Conservation (phyloP, 2,113 vertebrate genomes). For the Falco punctatus region DNA sequence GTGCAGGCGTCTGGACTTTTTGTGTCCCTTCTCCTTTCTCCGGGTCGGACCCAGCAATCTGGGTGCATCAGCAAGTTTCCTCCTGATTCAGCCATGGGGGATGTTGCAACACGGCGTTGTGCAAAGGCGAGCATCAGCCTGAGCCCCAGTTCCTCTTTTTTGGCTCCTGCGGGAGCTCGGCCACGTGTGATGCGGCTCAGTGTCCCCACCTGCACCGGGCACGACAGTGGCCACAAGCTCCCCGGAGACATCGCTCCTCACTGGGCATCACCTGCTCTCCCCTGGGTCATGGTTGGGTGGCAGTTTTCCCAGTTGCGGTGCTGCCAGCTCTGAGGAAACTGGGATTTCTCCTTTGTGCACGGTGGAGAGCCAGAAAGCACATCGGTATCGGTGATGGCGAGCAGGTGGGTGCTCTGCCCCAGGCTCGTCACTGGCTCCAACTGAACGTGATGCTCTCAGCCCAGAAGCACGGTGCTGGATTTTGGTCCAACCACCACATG, state of each 20-base stretch:
- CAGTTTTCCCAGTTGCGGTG: not conserved
- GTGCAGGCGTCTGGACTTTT: not conserved
- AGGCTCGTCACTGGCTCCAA: not conserved
- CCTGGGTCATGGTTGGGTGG: rapidly evolving
- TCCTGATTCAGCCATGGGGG: not conserved
- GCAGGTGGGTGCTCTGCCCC: not conserved
- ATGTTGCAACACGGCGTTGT: not conserved
- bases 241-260: rapidly evolving
- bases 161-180: rapidly evolving
- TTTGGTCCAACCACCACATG: rapidly evolving
- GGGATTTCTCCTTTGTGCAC: not conserved
- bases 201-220: not conserved
- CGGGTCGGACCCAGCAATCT: rapidly evolving
- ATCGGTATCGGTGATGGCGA: rapidly evolving
- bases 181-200: rapidly evolving
- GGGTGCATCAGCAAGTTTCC: slow-evolving; percentile 28
- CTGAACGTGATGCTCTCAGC: rapidly evolving
- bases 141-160: slow-evolving; percentile 14
- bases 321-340: rapidly evolving
- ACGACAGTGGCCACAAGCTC: rapidly evolving
- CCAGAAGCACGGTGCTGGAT: rapidly evolving
- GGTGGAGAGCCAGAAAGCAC: not conserved
- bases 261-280: not conserved
- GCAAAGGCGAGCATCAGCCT: not conserved
- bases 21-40: slow-evolving; percentile 15